Evolutionary conservation across 2,797 vertebrate genomes (phyloP).

Genomic region (Menidia menidia): DNA sequence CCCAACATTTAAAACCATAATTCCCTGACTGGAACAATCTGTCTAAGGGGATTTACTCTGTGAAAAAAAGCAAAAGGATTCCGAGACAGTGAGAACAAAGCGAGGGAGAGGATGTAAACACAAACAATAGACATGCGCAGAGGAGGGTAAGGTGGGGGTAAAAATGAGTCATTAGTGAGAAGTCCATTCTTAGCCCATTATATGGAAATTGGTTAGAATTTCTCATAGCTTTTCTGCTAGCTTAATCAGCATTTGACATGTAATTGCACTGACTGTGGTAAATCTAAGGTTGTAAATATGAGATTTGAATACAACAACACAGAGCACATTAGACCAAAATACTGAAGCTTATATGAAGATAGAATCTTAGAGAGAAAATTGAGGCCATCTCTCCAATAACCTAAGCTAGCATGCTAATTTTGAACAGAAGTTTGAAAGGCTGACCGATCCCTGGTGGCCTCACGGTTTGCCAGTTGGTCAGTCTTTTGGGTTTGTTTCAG

Average conservation of each 20-base stretch:
- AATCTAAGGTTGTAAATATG: not conserved
- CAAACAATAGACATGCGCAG: slow-evolving; percentile 17
- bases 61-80: slow-evolving; percentile 49
- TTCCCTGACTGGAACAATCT: slow-evolving; percentile 62
- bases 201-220: not conserved
- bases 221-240: not conserved
- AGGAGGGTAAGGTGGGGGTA: not conserved
- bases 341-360: too few species aligned
- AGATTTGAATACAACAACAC: not conserved
- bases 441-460: slow-evolving; percentile 18
- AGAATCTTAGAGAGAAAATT: too few species aligned
- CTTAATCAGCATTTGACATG: not conserved
- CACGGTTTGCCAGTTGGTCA: not conserved
- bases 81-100: slow-evolving; percentile 34
- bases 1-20: slow-evolving; percentile 58
- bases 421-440: slow-evolving; percentile 29
- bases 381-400: too few species aligned
- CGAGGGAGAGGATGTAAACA: slow-evolving; percentile 28
- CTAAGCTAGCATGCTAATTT: too few species aligned
- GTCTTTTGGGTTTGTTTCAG: slow-evolving; percentile 30
- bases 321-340: not conserved
- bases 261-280: not conserved
- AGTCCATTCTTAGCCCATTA: not conserved
- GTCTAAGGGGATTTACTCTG: slow-evolving; percentile 58
- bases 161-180: not conserved